Base-by-base conservation (phyloP, 2,888 invertebrate genomes). In the Cantharis nigra region DNA sequence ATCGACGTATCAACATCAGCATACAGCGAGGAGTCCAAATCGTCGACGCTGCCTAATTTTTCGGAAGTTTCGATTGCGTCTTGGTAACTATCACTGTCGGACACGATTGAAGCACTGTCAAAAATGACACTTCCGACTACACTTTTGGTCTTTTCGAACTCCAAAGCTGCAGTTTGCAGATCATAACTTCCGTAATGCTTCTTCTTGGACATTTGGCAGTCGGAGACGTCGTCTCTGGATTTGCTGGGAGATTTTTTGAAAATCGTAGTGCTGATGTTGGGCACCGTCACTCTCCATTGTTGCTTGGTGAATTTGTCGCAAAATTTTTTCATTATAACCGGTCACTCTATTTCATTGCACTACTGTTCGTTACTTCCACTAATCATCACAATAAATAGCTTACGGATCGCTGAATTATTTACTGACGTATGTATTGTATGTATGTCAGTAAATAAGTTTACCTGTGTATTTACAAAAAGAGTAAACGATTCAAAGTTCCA, bases 231-330 rank as follows among this genome's bases (percentile, higher is more conserved):
- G 14, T 79, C 76, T 26, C 83, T 82, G 11, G 83, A 83, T 30
- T 83, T 82, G 70, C 79, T 83, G 5, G 82, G 64, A 0, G 83
- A 81, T 4, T 85, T 83, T 79, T 82, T 85, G 71, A 86, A 86
- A n/a, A 86, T 79, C 9, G 80, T 78, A 11, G 84, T 81, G 75
- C 84, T 87, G 63, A 88, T 79, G 78, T 87, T 88, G 3, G 88
- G 88, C 30, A 88, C 87, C 5, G 87, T 87, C 11, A 88, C 84
- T 20, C 88, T 83, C 88, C 88, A 88, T 79, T 88, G 87, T 77
- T 87, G 87, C 74, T 87, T 87, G n/a, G 84, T 82, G 71, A 88
- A 84, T 84, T 87, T 88, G 69, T 86, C 85, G 79, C 86, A 87
- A 80, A 88, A 86, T 81, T 88, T 89, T 83, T 88, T 88, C 89